Evolutionary conservation across 2,797 vertebrate species (phyloP), one percentile per base, ranked within the genome.

Genomic region (Coracias cyanogaster): DNA sequence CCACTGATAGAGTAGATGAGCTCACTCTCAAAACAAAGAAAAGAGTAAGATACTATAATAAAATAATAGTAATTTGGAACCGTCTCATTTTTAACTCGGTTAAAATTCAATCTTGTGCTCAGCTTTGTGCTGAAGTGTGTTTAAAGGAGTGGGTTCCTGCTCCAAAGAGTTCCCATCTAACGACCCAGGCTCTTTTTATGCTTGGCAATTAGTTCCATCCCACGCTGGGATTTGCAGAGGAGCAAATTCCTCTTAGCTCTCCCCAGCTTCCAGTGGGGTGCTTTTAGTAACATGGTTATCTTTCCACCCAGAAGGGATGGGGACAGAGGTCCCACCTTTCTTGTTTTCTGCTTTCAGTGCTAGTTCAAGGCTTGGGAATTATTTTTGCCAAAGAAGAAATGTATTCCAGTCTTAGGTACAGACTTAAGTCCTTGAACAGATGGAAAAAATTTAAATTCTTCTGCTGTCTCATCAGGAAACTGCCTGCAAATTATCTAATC

Each of bases 211-310:
- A 86, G 74, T 84, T 84, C 46, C 20, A 41, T 86, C 77, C 1
- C 86, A 60, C 86, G 90, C 89, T 92, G 83, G 67, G 83, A 82
- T 86, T 92, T 86, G 81, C 78, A 88, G 58, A 82, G 55, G 64
- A 85, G 64, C 16, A 58, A 90, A 86, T 86, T 89, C 55, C 55
- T 51, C 52, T 77, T 28, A 57, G 43, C 45, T 93, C 35, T 45
- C 25, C 54, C 26, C 60, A 69, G 0, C 61, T 91, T 91, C 54
- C n/a, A 80, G 0, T 60, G 55, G 48, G 60, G 67, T 86, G 48
- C 70, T 82, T 86, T 92, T 76, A 46, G 86, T 86, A 45, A 29
- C 39, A 3, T 14, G 29, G 37, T 62, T 60, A 54, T 77, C 70
- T 24, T 84, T 80, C n/a, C 61, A 45, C 33, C 52, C 10, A 15